Conservation (phyloP, 2,888 invertebrate genomes). For the Pilophorus perplexus region DNA sequence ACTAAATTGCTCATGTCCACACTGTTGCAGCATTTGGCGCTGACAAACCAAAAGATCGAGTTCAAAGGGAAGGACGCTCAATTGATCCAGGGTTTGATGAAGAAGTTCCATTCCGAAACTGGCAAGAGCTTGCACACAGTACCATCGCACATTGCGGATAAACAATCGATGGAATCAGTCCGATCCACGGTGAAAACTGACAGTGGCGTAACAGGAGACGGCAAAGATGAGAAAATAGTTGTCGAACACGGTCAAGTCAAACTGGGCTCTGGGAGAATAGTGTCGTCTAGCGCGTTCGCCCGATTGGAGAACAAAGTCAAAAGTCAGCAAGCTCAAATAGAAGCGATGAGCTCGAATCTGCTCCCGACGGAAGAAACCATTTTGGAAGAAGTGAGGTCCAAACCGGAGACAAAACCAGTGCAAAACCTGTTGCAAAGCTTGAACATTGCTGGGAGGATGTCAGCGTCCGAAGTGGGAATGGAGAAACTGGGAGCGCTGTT, state of each 20-base stretch:
- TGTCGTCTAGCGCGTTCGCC: neutral
- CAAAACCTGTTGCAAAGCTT: slow-evolving; percentile 38
- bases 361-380: slow-evolving; percentile 38
- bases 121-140: too few relatives aligned
- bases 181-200: neutral
- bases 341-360: slow-evolving; percentile 31
- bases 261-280: slow-evolving; percentile 10
- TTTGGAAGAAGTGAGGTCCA: slow-evolving; percentile 31
- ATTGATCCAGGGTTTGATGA: slow-evolving; percentile 39
- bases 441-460: slow-evolving; percentile 44
- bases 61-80: slow-evolving; percentile 41
- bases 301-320: slow-evolving; percentile 37
- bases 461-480: slow-evolving; percentile 44
- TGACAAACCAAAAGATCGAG: too few relatives aligned
- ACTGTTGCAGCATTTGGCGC: too few relatives aligned
- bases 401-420: slow-evolving; percentile 42
- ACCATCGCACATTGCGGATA: neutral
- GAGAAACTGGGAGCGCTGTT: slow-evolving; percentile 43
- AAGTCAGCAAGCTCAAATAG: slow-evolving; percentile 40
- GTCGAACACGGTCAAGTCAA: slow-evolving; percentile 26
- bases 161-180: neutral
- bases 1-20: too few relatives aligned
- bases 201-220: slow-evolving; percentile 9
- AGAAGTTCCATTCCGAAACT: neutral
- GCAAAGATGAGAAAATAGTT: slow-evolving; percentile 19